These are phyloP conservation scores for Heliconius himera DNA, from an alignment of 1,140 invertebrate species.

Conservation along the genomic window DNA sequence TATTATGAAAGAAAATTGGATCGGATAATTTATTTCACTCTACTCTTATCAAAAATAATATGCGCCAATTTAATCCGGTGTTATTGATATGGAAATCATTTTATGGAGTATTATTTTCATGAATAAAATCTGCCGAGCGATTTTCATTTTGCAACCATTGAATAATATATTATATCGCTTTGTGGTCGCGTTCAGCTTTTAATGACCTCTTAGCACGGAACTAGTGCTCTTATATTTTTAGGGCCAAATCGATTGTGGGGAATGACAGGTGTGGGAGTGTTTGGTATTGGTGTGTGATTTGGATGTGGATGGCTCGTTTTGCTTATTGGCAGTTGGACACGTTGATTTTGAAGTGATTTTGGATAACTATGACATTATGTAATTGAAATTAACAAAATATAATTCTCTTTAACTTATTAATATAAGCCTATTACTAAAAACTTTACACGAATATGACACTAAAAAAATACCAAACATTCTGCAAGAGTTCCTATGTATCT, in stretches of 20 bases:
- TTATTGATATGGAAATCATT: conserved; percentile 53
- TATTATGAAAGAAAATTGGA: conserved; percentile 27
- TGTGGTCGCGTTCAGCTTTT: conserved; percentile 44
- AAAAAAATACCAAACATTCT: too few species aligned
- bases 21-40: conserved; percentile 27
- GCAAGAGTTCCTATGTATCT: too few species aligned
- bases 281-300: not conserved
- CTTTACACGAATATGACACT: too few species aligned
- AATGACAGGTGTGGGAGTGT: not conserved
- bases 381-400: too few species aligned
- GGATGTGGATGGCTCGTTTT: not conserved
- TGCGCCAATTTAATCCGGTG: conserved; percentile 40
- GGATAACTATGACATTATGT: too few species aligned
- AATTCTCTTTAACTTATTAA: too few species aligned
- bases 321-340: too few species aligned
- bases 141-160: conserved; percentile 53
- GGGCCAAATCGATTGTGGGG: conserved; percentile 18
- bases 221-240: conserved; percentile 28
- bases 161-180: conserved; percentile 55
- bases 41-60: conserved; percentile 36
- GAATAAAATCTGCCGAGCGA: conserved; percentile 50
- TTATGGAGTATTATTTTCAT: conserved; percentile 51
- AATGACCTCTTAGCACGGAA: conserved; percentile 48
- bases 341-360: too few species aligned
- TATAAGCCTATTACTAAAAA: too few species aligned